Conservation (phyloP, 2,888 invertebrate genomes). For the Amphipyra tragopoginis region DNA sequence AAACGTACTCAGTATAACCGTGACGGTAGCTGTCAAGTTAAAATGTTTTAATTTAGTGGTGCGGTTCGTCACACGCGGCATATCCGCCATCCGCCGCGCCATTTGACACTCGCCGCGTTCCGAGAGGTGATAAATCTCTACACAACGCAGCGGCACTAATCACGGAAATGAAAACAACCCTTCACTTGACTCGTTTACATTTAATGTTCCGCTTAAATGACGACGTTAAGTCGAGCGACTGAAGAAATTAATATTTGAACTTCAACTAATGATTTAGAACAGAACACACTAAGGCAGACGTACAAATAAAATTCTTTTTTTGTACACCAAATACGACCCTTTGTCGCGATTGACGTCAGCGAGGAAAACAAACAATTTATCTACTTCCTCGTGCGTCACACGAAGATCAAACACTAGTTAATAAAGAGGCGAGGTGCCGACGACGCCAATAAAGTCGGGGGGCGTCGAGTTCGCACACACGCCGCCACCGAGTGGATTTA, state of each 20-base stretch:
- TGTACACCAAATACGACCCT: conserved; percentile 52
- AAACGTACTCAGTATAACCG: conserved; percentile 73
- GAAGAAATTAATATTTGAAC: conserved; percentile 62
- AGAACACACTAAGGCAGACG: conserved; percentile 51
- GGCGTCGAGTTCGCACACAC: conserved; percentile 76
- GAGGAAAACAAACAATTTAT: conserved; percentile 83
- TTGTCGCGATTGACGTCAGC: conserved; percentile 61
- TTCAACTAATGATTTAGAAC: conserved; percentile 58
- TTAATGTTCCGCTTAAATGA: conserved; percentile 77
- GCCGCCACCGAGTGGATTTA: conserved; percentile 75
- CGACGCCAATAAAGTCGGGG: conserved; percentile 79
- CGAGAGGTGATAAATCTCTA: conserved; percentile 83
- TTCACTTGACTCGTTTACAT: conserved; percentile 76
- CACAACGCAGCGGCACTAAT: conserved; percentile 78
- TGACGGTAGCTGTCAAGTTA: conserved; percentile 84
- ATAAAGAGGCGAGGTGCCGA: conserved; percentile 73
- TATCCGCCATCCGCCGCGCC: conserved; percentile 74
- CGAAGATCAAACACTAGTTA: conserved; percentile 81
- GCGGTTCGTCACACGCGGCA: conserved; percentile 78
- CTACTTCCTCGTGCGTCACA: conserved; percentile 77
- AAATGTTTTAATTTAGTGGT: conserved; percentile 88
- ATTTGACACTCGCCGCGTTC: conserved; percentile 81
- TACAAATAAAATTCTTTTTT: conserved; percentile 51
- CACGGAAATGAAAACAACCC: conserved; percentile 86
- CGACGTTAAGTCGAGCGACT: conserved; percentile 63